phyloP scores from a whole-genome alignment of 37 sponge, comb jelly and placozoan species.

The Halichondria panicea region DNA sequence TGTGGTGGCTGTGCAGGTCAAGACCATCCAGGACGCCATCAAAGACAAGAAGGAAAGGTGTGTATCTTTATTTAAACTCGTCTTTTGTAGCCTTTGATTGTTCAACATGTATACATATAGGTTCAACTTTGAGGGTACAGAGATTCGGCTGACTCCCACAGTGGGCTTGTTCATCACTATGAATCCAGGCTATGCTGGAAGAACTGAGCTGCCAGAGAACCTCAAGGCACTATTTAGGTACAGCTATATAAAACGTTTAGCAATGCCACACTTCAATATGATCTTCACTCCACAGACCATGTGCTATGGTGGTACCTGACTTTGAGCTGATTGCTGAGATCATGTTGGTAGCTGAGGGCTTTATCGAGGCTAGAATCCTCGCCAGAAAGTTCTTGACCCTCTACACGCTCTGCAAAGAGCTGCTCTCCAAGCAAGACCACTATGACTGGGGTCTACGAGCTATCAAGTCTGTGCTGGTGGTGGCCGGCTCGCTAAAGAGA shows the following conservation, averaged over 20 bases:
- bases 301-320: constrained; percentile 99
- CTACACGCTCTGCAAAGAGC: constrained; percentile 92
- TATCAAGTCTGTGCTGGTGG: constrained; percentile 99
- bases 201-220: constrained; percentile 98
- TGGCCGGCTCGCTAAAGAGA: constrained; percentile 97
- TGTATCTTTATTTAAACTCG: neutral
- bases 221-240: constrained; percentile 97
- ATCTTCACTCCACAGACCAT: constrained; percentile 67
- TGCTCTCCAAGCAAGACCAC: constrained; percentile 93
- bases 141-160: constrained; percentile 84
- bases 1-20: constrained; percentile 98
- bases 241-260: neutral
- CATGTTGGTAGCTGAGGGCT: constrained; percentile 99
- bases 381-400: constrained; percentile 98
- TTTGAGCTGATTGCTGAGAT: constrained; percentile 98
- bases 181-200: constrained; percentile 99
- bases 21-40: constrained; percentile 96
- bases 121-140: constrained; percentile 89
- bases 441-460: constrained; percentile 99
- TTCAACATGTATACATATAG: neutral
- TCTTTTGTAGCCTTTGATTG: neutral
- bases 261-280: neutral
- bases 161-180: constrained; percentile 99
- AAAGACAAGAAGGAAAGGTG: constrained; percentile 77
- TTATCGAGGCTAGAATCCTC: constrained; percentile 90